Evolutionary conservation across 2,888 invertebrate genomes (phyloP).

Genomic region (Rugalucina vietnamica): DNA sequence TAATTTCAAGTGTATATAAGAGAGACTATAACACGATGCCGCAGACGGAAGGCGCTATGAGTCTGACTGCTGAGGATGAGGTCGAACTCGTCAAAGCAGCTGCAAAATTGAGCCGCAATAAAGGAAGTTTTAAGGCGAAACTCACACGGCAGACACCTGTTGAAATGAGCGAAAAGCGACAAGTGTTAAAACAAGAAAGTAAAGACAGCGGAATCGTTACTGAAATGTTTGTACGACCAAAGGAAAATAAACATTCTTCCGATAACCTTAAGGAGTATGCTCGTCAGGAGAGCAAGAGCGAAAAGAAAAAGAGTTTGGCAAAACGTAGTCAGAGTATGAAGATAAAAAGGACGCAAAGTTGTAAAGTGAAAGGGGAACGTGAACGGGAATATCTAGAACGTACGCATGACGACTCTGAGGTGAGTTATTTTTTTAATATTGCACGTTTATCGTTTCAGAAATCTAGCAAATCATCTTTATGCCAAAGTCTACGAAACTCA

Average conservation of each 20-base stretch:
- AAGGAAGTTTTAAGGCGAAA: conserved; percentile 48
- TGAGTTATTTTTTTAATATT: conserved; percentile 44
- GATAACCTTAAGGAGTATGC: conserved; percentile 18
- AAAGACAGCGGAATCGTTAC: conserved; percentile 72
- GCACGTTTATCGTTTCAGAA: conserved; percentile 72
- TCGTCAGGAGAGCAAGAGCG: conserved; percentile 14
- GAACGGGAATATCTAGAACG: conserved; percentile 33
- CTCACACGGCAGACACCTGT: conserved; percentile 54
- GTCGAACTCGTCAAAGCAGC: neutral
- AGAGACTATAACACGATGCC: neutral
- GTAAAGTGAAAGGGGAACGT: conserved; percentile 58
- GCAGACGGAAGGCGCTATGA: neutral
- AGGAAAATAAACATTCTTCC: conserved; percentile 25
- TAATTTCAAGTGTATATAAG: too few species aligned
- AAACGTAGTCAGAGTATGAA: conserved; percentile 45
- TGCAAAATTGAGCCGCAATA: conserved; percentile 9
- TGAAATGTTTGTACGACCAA: conserved; percentile 60
- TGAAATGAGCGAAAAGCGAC: conserved; percentile 61
- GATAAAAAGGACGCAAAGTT: conserved; percentile 61
- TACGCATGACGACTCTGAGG: conserved; percentile 63
- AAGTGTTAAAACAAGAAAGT: conserved; percentile 70
- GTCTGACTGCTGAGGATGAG: neutral
- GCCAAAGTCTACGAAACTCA: conserved; percentile 98
- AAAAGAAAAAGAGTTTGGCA: conserved; percentile 45
- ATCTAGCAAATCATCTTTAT: conserved; percentile 87